Evolutionary conservation across 2,888 invertebrate genomes (phyloP), one percentile per base, ranked within the genome.

Genomic region (Pandemis corylana): DNA sequence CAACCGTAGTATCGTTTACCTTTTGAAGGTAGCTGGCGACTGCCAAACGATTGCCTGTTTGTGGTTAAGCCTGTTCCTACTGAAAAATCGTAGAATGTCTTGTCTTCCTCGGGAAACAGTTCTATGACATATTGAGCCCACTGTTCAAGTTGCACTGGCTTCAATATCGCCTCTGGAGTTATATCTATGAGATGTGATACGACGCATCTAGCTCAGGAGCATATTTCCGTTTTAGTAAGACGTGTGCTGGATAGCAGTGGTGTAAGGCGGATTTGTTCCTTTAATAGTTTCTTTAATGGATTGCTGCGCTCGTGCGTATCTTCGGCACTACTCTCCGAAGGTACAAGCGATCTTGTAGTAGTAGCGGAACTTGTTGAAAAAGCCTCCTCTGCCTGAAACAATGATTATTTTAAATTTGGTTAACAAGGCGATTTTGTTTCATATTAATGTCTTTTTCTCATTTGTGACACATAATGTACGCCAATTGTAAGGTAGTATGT

Each of bases 1-100:
- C 28, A 61, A 28, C 59, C 28, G 20, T 28, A 28, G 53, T 53
- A 53, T n/a, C 53, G 53, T n/a, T 15, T 36, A 28, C 59, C 59
- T 61, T 61, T 61, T 61, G 59, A 36, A 61, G 59, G 59, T 9
- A 61, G 59, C 59, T 61, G 59, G 59, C 59, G 59, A 61, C 59
- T 28, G 28, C 59, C 59, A 36, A 28, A 61, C 28, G 28, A 36
- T 61, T 28, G 28, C 28, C 59, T 20, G 59, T 61, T 4, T 61
- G 59, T 10, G 10, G 12, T 10, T 61, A 36, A 61, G 5, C 10
- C 36, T 28, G 59, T 61, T 36, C 59, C 36, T 28, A 36, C 36
- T 61, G 59, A 61, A 36, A 61, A 36, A 59, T 59, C 3, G 20
- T 59, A 59, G 15, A 59, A 59, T 59, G 28, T 59, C 20, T 59